Base-by-base conservation (phyloP, 2,888 invertebrate genomes). In the Sarcophaga subvicina region DNA sequence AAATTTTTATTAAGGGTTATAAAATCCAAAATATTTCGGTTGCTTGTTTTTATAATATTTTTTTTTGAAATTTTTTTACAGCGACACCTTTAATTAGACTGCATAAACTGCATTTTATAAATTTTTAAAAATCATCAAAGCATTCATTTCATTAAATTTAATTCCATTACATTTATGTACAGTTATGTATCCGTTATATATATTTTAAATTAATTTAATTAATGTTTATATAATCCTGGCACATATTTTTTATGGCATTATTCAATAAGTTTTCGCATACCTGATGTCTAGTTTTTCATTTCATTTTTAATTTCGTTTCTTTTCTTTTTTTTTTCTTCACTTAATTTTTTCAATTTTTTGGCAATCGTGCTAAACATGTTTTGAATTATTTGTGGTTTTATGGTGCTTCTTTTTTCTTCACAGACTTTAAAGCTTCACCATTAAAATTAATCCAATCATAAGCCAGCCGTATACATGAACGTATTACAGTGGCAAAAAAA, bases 301-400 rank as follows among this genome's bases (percentile, higher is more conserved):
- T 37, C 10, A 37, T 70, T 60, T 3, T 14, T 12, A 59, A 14
- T 64, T 14, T 67, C 37, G 69, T 73, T 72, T 47, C 4, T 17
- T 62, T 63, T 20, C 20, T 47, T 67, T 66, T 76, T 76, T 6
- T 6, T 6, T 37, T 6, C 3, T 10, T 12, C 49, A 25, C 1
- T 14, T n/a, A 37, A 12, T 63, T 12, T 67, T 59, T 70, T 37
- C 59, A 27, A 5, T 70, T 22, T 54, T 83, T 60, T 77, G 45
- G 45, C 20, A 82, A 83, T 69, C 73, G 59, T 73, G 79, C 45
- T 69, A 73, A 79, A 83, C 83, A 69, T 83, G 79, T 83, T 79
- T 79, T 79, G 6, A 79, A 69, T 49, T 73, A 54, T 45, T 67
- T 73, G 45, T 45, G 17, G 27, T 66, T 72, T 60, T 47, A 11